Percentiles rank a stretch among this genome's conserved stretches.
Conservation (phyloP, 2,888 invertebrate genomes). For the Anagyrus pseudococci region DNA sequence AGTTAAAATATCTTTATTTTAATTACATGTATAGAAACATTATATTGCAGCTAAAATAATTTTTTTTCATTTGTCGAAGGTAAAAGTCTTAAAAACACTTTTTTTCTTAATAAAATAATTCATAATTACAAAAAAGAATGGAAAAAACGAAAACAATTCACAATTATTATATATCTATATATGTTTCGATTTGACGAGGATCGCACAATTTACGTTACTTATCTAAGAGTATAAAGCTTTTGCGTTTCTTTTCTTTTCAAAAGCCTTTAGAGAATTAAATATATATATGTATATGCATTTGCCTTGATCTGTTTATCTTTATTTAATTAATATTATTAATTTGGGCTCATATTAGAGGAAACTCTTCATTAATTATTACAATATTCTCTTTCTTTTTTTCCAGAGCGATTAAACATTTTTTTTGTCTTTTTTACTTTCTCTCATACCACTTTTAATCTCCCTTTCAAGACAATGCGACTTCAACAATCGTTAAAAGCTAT, state of each 20-base stretch:
- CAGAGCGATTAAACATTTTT: slow-evolving; percentile 29
- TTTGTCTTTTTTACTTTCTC: slow-evolving; percentile 26
- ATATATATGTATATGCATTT: slow-evolving; percentile 35
- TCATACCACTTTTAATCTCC: slow-evolving; percentile 17
- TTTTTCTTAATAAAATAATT: slow-evolving; percentile 11
- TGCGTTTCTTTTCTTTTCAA: slow-evolving; percentile 29
- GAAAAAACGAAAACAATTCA: slow-evolving; percentile 24
- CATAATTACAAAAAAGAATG: slow-evolving; percentile 22
- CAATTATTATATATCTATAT: slow-evolving; percentile 36
- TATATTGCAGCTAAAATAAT: slow-evolving; percentile 34
- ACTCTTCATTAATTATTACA: slow-evolving; percentile 48
- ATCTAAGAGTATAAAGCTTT: slow-evolving; percentile 37
- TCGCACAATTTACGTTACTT: slow-evolving; percentile 34
- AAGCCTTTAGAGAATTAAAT: slow-evolving; percentile 36
- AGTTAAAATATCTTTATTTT: slow-evolving; percentile 23
- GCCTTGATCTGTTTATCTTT: slow-evolving; percentile 25
- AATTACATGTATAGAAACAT: slow-evolving; percentile 23
- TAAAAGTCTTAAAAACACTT: slow-evolving; percentile 25
- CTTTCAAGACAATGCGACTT: slow-evolving; percentile 44
- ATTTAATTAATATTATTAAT: slow-evolving; percentile 35
- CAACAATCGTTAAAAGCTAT: slow-evolving; percentile 59
- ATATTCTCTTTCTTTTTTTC: slow-evolving; percentile 38
- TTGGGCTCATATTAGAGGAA: no score
- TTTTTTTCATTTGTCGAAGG: slow-evolving; percentile 25
- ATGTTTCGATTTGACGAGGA: slow-evolving; percentile 32